Evolutionary conservation across 2,888 invertebrate genomes (phyloP).

Genomic region (Cylloceria caligata): DNA sequence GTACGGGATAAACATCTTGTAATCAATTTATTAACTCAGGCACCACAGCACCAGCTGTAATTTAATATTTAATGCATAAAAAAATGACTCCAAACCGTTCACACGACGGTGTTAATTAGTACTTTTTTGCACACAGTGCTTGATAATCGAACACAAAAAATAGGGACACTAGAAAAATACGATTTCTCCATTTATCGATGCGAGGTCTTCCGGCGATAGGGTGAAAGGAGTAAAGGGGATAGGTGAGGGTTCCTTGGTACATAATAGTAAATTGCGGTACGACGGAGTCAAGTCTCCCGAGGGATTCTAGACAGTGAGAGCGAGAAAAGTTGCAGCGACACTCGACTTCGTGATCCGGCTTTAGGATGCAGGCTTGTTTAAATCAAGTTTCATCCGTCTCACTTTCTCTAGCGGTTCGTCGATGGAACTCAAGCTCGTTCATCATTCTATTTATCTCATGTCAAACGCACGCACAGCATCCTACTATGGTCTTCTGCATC

Average conservation of each 20-base stretch:
- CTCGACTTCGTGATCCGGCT: constrained; percentile 12
- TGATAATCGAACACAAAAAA: too few relatives aligned
- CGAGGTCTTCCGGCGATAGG: background rate
- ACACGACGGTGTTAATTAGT: too few relatives aligned
- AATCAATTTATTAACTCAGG: too few relatives aligned
- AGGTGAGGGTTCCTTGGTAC: constrained; percentile 5
- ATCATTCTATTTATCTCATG: constrained; percentile 71
- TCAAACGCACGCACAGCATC: constrained; percentile 59
- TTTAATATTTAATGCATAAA: too few relatives aligned
- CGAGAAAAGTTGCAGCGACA: background rate
- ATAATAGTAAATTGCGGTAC: constrained; percentile 35
- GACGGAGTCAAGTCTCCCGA: constrained; percentile 34
- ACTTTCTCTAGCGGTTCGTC: constrained; percentile 57
- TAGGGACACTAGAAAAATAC: too few relatives aligned
- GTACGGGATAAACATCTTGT: too few relatives aligned
- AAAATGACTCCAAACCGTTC: too few relatives aligned
- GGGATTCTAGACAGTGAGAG: constrained; percentile 22
- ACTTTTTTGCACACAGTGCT: too few relatives aligned
- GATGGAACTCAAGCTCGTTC: constrained; percentile 68
- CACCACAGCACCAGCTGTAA: too few relatives aligned
- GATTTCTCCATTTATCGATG: constrained; percentile 13
- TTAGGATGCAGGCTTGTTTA: constrained; percentile 46
- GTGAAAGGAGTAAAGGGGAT: constrained; percentile 8
- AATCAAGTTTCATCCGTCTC: constrained; percentile 64
- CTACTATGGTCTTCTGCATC: constrained; percentile 15